Evolutionary conservation across 2,113 vertebrate species (phyloP), one percentile per base, ranked within the genome.

Genomic region (Poecile atricapillus): DNA sequence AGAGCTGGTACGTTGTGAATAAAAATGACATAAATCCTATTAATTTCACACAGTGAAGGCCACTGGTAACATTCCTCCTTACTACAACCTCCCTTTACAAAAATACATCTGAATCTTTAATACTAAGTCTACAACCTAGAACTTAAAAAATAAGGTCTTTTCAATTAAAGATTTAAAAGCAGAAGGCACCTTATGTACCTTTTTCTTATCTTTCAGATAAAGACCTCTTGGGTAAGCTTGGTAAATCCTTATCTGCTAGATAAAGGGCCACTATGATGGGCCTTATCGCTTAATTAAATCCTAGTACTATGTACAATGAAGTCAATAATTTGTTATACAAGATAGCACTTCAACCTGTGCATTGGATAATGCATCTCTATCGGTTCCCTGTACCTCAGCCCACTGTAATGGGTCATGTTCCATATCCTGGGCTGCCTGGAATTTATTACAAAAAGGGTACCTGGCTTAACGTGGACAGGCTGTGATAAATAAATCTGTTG

Each of bases 201-300:
- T 96, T 87, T 90, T 16, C 90, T 97, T 97, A 97, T 97, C 97
- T 97, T 93, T 84, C 86, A 95, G 95, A 97, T 97, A 97, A 97
- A 95, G 81, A 96, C 97, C 92, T 96, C 96, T 90, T 69, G 90
- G 90, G 84, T 96, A 97, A 96, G 95, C 94, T 93, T 91, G 89
- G 91, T 94, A 97, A 97, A 97, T 95, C 95, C 93, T 97, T 97
- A 97, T 97, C 97, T 95, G 55, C 71, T 68, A 96, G 96, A 97
- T 97, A 96, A 97, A 96, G 83, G 88, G 50, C 89, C 65, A 85
- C 90, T 89, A 94, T 83, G 97, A 97, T 89, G 94, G 96, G 73
- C 60, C 96, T 97, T 97, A 97, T 97, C 97, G 84, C 97, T 97
- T 97, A 97, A 97, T 97, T 97, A 97, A 97, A 97, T 97, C 96